Evolutionary conservation across 2,113 vertebrate genomes (phyloP).

Genomic region (Riparia riparia): DNA sequence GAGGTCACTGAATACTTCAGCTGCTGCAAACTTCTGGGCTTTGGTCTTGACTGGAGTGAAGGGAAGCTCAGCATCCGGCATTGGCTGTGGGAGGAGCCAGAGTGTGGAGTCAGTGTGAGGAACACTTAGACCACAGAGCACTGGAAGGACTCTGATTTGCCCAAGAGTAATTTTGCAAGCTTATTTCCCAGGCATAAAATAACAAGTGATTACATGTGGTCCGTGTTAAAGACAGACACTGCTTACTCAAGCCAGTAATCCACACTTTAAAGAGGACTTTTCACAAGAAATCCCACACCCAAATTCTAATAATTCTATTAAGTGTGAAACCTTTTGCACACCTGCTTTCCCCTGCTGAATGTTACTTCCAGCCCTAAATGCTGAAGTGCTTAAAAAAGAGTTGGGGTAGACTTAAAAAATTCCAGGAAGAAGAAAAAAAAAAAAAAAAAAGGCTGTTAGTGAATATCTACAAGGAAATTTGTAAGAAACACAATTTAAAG

Average conservation of each 20-base stretch:
- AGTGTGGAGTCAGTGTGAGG: not conserved
- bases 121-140: not conserved
- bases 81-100: not conserved
- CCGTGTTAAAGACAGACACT: not conserved
- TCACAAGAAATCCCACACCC: not conserved
- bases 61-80: slow-evolving; percentile 4
- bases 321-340: not conserved
- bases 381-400: not conserved
- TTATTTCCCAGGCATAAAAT: not conserved
- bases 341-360: not conserved
- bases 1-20: slow-evolving; percentile 9
- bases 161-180: not conserved
- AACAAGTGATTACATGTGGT: not conserved
- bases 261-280: not conserved
- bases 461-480: not conserved
- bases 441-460: not conserved
- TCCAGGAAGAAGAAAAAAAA: not conserved
- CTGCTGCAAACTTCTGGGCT: slow-evolving; percentile 5
- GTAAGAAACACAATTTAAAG: not conserved
- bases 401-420: not conserved
- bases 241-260: not conserved
- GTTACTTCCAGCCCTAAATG: not conserved
- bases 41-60: slow-evolving; percentile 43
- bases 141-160: not conserved
- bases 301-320: not conserved